Base-by-base conservation (phyloP, 2,113 vertebrate species). In the Promerops cafer region DNA sequence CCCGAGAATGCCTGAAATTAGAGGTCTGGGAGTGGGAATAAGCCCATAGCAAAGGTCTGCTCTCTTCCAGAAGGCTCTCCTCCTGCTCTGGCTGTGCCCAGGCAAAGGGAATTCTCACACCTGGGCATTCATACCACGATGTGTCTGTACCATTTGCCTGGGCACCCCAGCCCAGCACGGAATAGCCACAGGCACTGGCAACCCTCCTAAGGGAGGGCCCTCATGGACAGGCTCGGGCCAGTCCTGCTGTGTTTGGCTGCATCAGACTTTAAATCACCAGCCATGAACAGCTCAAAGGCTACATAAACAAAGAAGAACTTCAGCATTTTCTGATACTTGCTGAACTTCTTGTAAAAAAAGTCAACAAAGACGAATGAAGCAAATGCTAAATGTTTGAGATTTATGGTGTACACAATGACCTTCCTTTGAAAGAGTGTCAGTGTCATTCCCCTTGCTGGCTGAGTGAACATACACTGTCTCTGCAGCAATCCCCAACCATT, bases 381-480 rank as follows among this genome's bases (percentile, higher is more conserved):
- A 79, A 92, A 95, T 77, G 47, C 54, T 91, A 90, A 96, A 78
- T 66, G 90, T 94, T 56, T 37, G 82, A 97, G 96, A 97, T 96
- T 96, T 95, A 96, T 92, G 85, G 76, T 69, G 74, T 54, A 50
- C 1, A 10, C 5, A 0, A 76, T 92, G 96, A 97, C 97, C 96
- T 97, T 95, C 89, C 91, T 94, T 90, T 94, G 93, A 86, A 94
- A 92, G 63, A 54, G 81, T 63, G 72, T 84, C 79, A 61, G 84
- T 96, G 95, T 91, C 91, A 90, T 88, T 96, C 91, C 54, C 79
- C 66, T 95, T 83, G 75, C 91, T 91, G 92, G 78, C 82, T 97
- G 89, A 95, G 89, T 1, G 13, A 74, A 72, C 87, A 72, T 52
- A 20, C 71, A 45, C 45, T 16, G 66, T 69, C 70, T 91, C 71